Evolutionary conservation across 1,140 invertebrate species (phyloP), one percentile per base, ranked within the genome.

Genomic region (Diuraphis noxia): DNA sequence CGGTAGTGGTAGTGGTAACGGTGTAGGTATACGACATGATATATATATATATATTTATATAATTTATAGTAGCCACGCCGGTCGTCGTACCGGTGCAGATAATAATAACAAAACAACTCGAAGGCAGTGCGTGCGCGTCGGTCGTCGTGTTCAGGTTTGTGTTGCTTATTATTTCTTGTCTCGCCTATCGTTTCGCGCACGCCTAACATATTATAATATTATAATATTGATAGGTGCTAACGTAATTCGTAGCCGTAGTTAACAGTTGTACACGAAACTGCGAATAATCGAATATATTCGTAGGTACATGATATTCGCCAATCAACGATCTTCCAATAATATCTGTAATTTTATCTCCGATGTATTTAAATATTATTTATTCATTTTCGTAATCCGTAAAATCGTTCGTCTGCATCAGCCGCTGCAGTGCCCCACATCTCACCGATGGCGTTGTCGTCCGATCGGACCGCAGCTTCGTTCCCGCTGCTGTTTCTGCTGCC

Each of bases 1-100:
- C 36, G 36, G 79, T 81, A 38, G 79, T 81, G 79, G 79, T 81
- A 81, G 79, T 81, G 79, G 79, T 81, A 36, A 38, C 36, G 34
- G 79, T 38, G 21, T 21, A 25, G 79, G 79, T 81, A 81, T 40
- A 81, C 36, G 19, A 82, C 81, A 63, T 63, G 56, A 63, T 63
- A 63, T 63, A 56, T 30, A 56, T 25, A 9, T 30, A 30, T 56
- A 56, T 30, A 56, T 30, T 10, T 63, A 63, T 63, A n/a, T n/a
- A 30, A 63, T 63, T n/a, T 63, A 56, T 63, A 63, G 56, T 13
- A n/a, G 56, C 30, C 56, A n/a, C 30, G 13, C 30, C 30, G 56
- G 56, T 63, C 56, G 56, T 63, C 56, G 56, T 63, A 63, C 30
- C 56, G 56, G 56, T 63, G 56, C 56, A 63, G 30, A 63, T 63